These are phyloP conservation scores for Octomys mimax DNA, from an alignment of 2,797 vertebrate species.

Conservation along the genomic window DNA sequence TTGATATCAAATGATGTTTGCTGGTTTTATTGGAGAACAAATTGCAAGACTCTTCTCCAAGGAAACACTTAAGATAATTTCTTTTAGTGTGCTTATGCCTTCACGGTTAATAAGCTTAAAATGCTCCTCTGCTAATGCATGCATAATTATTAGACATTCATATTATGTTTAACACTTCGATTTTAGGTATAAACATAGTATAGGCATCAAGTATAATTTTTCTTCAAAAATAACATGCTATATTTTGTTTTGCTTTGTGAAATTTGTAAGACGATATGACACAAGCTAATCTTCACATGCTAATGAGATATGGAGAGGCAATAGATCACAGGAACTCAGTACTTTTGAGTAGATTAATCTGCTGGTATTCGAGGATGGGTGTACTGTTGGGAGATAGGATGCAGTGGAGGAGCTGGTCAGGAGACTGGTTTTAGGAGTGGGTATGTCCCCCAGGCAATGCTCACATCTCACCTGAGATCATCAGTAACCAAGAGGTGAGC, in stretches of 20 bases:
- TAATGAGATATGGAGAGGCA: background rate
- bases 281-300: background rate
- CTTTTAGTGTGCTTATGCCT: background rate
- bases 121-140: background rate
- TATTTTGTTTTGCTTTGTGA: constrained; percentile 19
- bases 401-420: background rate
- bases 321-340: background rate
- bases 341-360: background rate
- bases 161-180: background rate
- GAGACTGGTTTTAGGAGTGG: background rate
- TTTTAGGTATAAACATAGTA: background rate
- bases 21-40: background rate
- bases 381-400: background rate
- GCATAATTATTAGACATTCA: background rate
- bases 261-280: background rate
- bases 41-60: background rate
- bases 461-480: background rate
- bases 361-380: background rate
- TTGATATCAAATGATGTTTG: background rate
- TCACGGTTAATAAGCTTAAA: background rate
- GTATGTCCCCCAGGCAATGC: background rate
- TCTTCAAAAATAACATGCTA: background rate
- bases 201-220: background rate
- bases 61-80: constrained; percentile 10
- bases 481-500: background rate